Evolutionary conservation across 2,797 vertebrate genomes (phyloP), one percentile per base, ranked within the genome.

Genomic region (Phylloscopus collybita): DNA sequence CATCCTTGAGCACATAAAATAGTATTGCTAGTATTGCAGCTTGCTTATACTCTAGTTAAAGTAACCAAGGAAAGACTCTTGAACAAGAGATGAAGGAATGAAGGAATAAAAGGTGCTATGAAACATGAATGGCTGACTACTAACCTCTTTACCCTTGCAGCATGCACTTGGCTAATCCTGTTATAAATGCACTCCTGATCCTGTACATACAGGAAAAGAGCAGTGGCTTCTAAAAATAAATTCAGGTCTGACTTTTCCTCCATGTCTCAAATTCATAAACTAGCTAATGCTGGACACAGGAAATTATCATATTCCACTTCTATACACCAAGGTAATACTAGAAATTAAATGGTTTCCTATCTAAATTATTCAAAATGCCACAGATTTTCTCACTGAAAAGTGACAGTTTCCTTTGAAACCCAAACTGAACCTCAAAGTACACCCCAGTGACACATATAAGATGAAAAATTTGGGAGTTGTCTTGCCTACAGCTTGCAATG

Each of bases 371-470:
- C 23, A 11, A 69, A 93, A 72, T 54, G 16, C 29, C 65, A 80
- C 16, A 29, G 13, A 38, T 82, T 73, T 57, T 82, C 7, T 49
- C 78, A 80, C 17, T 62, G 29, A 42, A 49, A 67, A 89, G 38
- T 34, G 20, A 54, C 8, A 36, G 27, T 13, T 80, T 54, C 19
- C 54, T 85, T 49, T 29, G 25, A 40, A 92, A 54, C 4, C 30
- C 32, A 36, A 64, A 4, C 5, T n/a, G 23, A 49, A 81, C 17
- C 42, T 81, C 38, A 44, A 49, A 60, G 51, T 29, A 72, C 11
- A 13, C 8, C 25, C 21, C 25, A 47, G 16, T 4, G 4, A 65
- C 2, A 4, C 7, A 38, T 2, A 4, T 2, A 60, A 45, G 51
- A 71, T 11, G 7, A 67, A 60, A 60, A 80, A 47, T 15, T 16